A percentile compares a stretch with the other conserved stretches of the same genome.
Evolutionary conservation across 2,888 invertebrate species (phyloP).

Genomic region (Phaedon cochleariae): DNA sequence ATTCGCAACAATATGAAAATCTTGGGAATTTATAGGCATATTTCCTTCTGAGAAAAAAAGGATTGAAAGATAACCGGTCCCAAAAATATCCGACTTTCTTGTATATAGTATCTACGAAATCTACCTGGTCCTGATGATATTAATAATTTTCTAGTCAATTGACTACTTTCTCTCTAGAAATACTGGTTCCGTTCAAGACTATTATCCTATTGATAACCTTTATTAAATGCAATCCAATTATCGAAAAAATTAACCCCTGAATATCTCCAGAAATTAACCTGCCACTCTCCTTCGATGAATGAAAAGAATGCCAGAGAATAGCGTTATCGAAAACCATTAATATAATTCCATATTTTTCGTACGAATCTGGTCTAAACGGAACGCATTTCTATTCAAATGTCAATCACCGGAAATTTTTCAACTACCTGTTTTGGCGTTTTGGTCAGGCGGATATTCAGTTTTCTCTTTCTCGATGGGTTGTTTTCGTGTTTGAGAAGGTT

Average conservation of each 20-base stretch:
- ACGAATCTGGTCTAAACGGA: too few relatives aligned
- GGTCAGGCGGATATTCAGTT: background rate
- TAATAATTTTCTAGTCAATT: background rate
- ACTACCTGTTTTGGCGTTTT: constrained; percentile 22
- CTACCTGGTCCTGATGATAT: background rate
- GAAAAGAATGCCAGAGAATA: constrained; percentile 26
- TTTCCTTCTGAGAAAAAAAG: too few relatives aligned
- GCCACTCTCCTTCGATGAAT: constrained; percentile 28
- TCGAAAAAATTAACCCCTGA: constrained; percentile 20
- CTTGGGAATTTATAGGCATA: too few relatives aligned
- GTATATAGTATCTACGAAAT: too few relatives aligned
- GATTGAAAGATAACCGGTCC: too few relatives aligned
- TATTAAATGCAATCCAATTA: constrained; percentile 21
- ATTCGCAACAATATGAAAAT: too few relatives aligned
- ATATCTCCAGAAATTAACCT: constrained; percentile 26
- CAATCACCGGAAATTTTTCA: constrained; percentile 43
- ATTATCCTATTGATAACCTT: background rate
- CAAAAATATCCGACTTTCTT: too few relatives aligned
- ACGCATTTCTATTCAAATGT: constrained; percentile 44
- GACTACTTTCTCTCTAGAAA: background rate
- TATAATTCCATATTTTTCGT: constrained; percentile 44
- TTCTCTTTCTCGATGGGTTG: background rate
- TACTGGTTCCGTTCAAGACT: background rate
- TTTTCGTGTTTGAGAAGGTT: background rate
- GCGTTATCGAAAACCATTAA: constrained; percentile 44